phyloP scores from a whole-genome alignment of 2,888 invertebrate species.

The Drosophila lutescens region DNA sequence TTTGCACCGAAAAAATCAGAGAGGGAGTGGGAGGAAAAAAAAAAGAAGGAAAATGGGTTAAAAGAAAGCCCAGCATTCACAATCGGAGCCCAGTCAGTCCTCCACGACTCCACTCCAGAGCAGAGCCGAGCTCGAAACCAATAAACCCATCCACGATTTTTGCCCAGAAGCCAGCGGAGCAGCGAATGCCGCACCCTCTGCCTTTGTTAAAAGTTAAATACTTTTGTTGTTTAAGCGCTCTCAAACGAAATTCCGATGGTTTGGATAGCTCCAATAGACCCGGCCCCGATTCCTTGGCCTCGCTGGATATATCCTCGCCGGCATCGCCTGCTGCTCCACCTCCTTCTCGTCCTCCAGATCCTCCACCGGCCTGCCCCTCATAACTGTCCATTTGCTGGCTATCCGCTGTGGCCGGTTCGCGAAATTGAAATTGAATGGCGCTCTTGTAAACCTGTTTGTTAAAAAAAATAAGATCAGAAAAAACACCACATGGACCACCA shows the following conservation, averaged over 20 bases:
- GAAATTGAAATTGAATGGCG: slow-evolving; percentile 84
- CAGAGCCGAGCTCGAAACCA: slow-evolving; percentile 60
- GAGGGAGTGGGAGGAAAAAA: background rate
- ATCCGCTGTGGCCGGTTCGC: slow-evolving; percentile 80
- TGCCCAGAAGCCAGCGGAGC: slow-evolving; percentile 38
- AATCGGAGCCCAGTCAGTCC: slow-evolving; percentile 58
- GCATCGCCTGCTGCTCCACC: slow-evolving; percentile 50
- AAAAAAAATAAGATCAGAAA: slow-evolving; percentile 2
- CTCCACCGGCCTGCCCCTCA: slow-evolving; percentile 53
- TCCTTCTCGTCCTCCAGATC: slow-evolving; percentile 8
- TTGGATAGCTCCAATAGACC: slow-evolving; percentile 83
- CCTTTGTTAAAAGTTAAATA: slow-evolving; percentile 80
- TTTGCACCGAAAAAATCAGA: slow-evolving; percentile 45
- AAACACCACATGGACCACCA: slow-evolving; percentile 52
- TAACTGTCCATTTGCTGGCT: slow-evolving; percentile 71
- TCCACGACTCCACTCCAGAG: slow-evolving; percentile 40
- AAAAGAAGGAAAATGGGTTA: slow-evolving; percentile 6
- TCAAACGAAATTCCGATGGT: slow-evolving; percentile 84
- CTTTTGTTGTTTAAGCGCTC: slow-evolving; percentile 83
- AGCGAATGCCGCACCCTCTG: slow-evolving; percentile 56
- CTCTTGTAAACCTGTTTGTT: slow-evolving; percentile 80
- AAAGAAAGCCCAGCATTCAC: slow-evolving; percentile 51
- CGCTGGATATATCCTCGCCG: slow-evolving; percentile 62
- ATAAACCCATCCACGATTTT: slow-evolving; percentile 55
- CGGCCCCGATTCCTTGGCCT: slow-evolving; percentile 74